Evolutionary conservation across 2,888 invertebrate species (phyloP), one percentile per base, ranked within the genome.

Genomic region (Eupithecia exiguata): DNA sequence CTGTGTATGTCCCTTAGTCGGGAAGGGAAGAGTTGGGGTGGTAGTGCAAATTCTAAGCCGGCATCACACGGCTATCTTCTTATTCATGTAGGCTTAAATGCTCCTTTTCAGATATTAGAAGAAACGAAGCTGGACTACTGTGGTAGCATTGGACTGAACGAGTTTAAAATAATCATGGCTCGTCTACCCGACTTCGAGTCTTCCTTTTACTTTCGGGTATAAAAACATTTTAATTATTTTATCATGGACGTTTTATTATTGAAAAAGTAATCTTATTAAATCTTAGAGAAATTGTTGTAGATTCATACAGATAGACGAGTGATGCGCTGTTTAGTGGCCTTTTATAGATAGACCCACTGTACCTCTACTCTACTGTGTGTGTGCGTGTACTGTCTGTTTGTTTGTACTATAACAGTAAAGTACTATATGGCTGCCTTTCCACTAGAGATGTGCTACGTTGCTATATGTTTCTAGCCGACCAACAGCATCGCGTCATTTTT

Each of bases 141-240:
- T 40, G 96, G 95, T 16, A 93, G 93, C 74, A 95, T 96, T 75
- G 95, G 95, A 10, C 83, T 92, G 36, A 89, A 92, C 78, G 96
- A 96, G 88, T 96, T 96, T 83, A 91, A 95, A 77, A 95, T 96
- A 77, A 94, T 96, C 1, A 90, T 96, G 79, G 87, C 95, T 4
- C 95, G 96, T 87, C 94, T 96, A 84, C 95, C 96, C 0, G 96
- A 96, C 82, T 96, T 96, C 84, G 83, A 92, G 16, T 89, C 93
- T 62, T 94, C 95, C 0, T 96, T 96, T 87, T 95, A 95, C 81
- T 95, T 96, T 81, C 93, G 95, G 85, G 83, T 95, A 72, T 95
- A 89, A 88, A 30, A 18, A 61, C n/a, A 9, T 9, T 25, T 36
- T 43, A 12, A 25, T n/a, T 21, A 36, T 4, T 65, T 65, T 63